phyloP scores from a whole-genome alignment of 2,113 vertebrate species.

The Cathartes aura region DNA sequence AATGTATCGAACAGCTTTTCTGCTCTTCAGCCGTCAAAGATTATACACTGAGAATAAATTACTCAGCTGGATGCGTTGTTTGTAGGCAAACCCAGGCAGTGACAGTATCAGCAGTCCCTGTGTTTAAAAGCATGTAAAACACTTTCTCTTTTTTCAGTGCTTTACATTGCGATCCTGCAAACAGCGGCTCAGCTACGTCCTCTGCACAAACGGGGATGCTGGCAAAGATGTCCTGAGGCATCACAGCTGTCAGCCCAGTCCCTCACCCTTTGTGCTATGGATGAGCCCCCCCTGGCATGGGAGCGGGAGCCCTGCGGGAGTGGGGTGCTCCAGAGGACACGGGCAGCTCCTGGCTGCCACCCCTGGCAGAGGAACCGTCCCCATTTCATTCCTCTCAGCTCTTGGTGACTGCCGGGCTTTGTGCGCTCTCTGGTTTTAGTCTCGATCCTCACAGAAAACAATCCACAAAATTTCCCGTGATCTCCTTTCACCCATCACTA shows the following conservation, averaged over 20 bases:
- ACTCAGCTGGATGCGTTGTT: conserved; percentile 60
- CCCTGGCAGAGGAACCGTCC: not conserved
- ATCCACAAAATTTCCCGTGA: not conserved
- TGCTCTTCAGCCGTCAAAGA: conserved; percentile 42
- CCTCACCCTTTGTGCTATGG: not conserved
- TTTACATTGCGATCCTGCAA: not conserved
- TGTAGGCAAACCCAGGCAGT: conserved; percentile 36
- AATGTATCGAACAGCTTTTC: conserved; percentile 21
- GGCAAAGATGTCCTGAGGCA: not conserved
- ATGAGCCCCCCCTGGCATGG: not conserved
- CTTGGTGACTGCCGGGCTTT: not conserved
- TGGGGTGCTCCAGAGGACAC: not conserved
- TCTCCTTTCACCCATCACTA: not conserved
- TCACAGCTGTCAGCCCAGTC: not conserved
- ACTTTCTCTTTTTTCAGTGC: conserved; percentile 9
- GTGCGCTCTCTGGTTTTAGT: not conserved
- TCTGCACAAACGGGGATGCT: not conserved
- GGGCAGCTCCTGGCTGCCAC: not conserved
- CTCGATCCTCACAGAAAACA: not conserved
- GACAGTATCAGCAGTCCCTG: conserved; percentile 38
- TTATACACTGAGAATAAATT: conserved; percentile 67
- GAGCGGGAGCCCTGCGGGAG: not conserved
- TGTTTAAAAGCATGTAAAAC: conserved; percentile 68
- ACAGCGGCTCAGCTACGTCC: not conserved
- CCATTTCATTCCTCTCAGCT: not conserved